A percentile compares a stretch with the other conserved stretches of the same genome.
These are phyloP conservation scores for Thymelicus sylvestris DNA, from an alignment of 2,888 invertebrate species.

Conservation along the genomic window DNA sequence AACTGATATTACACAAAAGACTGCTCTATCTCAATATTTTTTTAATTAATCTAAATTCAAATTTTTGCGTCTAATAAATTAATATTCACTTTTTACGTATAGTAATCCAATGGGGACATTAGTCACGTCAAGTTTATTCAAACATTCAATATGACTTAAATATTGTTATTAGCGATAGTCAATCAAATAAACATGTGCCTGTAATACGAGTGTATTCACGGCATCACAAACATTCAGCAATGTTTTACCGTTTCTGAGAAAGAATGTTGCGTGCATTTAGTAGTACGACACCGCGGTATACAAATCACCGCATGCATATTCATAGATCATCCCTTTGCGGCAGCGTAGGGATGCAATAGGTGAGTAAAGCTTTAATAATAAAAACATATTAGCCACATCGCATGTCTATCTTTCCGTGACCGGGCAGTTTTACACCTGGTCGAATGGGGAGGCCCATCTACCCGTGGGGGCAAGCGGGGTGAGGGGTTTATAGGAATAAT, in stretches of 20 bases:
- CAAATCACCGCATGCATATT: conserved; percentile 81
- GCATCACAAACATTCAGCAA: background rate
- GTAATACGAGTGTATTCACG: background rate
- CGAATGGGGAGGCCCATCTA: conserved; percentile 56
- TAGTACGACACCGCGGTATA: conserved; percentile 50
- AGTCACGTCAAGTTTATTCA: background rate
- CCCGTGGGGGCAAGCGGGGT: conserved; percentile 53
- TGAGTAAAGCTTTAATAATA: conserved; percentile 74
- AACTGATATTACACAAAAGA: no score
- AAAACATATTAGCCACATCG: conserved; percentile 83
- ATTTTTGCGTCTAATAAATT: no score
- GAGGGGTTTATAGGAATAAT: conserved; percentile 62
- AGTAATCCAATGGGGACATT: background rate
- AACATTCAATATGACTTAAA: background rate
- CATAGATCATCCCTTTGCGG: conserved; percentile 70
- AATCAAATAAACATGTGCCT: background rate
- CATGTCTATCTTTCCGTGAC: conserved; percentile 83
- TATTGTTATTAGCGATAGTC: no score
- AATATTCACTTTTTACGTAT: no score
- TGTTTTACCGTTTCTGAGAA: conserved; percentile 3
- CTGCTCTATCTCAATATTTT: no score
- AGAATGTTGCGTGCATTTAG: conserved; percentile 23
- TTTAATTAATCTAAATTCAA: no score
- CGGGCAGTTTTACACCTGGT: conserved; percentile 83
- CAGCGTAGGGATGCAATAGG: conserved; percentile 67